A percentile compares a stretch with the other conserved stretches of the same genome.
Conservation (phyloP, 1,140 invertebrate species). For the Drosophila sucinea region DNA sequence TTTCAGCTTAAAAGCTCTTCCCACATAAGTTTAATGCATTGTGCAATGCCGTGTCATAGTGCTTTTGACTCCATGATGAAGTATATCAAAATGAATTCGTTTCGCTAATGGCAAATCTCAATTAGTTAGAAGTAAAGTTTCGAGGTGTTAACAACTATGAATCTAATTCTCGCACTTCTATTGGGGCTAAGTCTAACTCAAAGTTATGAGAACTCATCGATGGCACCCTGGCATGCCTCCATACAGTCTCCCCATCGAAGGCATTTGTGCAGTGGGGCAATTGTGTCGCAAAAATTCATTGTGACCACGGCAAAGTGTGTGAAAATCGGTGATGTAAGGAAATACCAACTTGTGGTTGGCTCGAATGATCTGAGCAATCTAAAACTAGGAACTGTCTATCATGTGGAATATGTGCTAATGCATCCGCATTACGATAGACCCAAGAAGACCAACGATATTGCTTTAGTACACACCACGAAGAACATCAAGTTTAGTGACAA, state of each 20-base stretch:
- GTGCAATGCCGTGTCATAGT: background rate
- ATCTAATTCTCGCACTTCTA: background rate
- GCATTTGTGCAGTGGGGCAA: slow-evolving; percentile 20
- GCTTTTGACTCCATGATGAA: background rate
- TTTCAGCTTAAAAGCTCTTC: no score
- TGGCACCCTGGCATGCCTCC: slow-evolving; percentile 10
- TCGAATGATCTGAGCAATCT: background rate
- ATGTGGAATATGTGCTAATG: slow-evolving; percentile 4
- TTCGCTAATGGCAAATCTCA: background rate
- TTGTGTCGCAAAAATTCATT: slow-evolving; percentile 1
- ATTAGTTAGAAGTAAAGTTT: background rate
- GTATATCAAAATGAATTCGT: background rate
- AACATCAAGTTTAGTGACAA: background rate
- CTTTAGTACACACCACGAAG: background rate
- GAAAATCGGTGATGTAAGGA: background rate
- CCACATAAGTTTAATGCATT: background rate
- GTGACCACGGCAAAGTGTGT: slow-evolving; percentile 14
- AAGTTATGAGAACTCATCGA: no score
- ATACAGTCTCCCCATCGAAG: background rate
- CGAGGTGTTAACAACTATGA: background rate
- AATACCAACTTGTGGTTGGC: background rate
- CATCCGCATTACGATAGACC: slow-evolving; percentile 11
- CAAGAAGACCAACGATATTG: slow-evolving; percentile 11
- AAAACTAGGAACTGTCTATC: background rate
- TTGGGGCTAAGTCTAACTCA: background rate